A percentile compares a stretch with the other conserved stretches of the same genome.
phyloP scores from a whole-genome alignment of 2,113 vertebrate genomes.

The Crypturellus undulatus region DNA sequence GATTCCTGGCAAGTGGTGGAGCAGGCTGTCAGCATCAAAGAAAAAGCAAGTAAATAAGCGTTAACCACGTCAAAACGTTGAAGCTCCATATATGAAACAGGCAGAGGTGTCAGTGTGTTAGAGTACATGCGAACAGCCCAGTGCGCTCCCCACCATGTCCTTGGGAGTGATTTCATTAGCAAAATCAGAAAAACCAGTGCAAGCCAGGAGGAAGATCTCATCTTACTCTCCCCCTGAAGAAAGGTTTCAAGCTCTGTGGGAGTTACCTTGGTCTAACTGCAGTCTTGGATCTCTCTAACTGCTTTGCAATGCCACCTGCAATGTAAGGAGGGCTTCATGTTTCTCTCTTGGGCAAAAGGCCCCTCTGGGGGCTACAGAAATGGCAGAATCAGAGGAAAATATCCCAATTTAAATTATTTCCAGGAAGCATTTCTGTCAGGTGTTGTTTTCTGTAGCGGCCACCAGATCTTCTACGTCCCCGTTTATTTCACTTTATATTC shows the following conservation, averaged over 20 bases:
- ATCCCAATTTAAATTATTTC: not conserved
- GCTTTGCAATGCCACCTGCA: not conserved
- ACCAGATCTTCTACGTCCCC: not conserved
- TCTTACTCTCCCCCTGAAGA: not conserved
- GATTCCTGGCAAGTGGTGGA: not conserved
- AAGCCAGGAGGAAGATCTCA: not conserved
- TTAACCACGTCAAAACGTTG: constrained; percentile 18
- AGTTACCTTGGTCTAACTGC: not conserved
- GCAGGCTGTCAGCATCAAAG: not conserved
- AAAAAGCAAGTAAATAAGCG: constrained; percentile 35
- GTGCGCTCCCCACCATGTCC: not conserved
- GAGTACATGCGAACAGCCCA: not conserved
- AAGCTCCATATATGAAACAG: not conserved
- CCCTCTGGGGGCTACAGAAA: not conserved
- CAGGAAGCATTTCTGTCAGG: not conserved
- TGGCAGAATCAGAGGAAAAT: not conserved
- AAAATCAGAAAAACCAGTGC: not conserved
- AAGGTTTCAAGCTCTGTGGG: not conserved
- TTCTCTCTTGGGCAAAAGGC: not conserved
- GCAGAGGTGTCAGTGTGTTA: not conserved
- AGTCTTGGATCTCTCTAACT: not conserved
- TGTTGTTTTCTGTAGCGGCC: not conserved
- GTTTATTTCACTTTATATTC: constrained; percentile 2
- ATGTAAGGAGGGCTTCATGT: not conserved
- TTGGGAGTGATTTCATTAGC: constrained; percentile 15